phyloP scores from a whole-genome alignment of 2,113 vertebrate genomes.

The Acanthisitta chloris region DNA sequence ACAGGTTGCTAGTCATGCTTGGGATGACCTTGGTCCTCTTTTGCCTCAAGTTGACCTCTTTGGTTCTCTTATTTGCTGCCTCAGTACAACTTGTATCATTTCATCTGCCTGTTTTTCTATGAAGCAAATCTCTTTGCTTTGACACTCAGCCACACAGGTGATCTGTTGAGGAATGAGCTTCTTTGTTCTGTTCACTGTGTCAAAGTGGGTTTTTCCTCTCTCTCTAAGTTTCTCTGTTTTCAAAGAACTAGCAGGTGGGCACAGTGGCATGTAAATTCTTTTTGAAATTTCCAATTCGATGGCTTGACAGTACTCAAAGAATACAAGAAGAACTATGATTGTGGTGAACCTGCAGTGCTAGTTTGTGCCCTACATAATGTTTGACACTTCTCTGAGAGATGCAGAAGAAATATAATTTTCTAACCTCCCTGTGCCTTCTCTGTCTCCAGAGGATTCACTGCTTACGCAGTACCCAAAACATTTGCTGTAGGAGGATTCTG shows the following conservation, averaged over 20 bases:
- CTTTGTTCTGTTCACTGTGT: neutral
- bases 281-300: neutral
- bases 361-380: neutral
- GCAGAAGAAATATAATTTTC: neutral
- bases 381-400: neutral
- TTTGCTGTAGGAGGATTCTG: neutral
- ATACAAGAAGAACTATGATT: neutral
- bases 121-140: neutral
- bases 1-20: neutral
- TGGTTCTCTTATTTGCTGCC: neutral
- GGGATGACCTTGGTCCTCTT: rapidly evolving
- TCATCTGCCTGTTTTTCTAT: neutral
- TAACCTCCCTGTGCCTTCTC: neutral
- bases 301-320: neutral
- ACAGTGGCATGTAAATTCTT: neutral
- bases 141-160: neutral
- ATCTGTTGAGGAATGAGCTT: neutral
- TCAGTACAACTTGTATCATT: neutral
- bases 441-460: neutral
- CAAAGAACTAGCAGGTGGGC: neutral
- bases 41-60: neutral
- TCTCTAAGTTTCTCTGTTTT: neutral
- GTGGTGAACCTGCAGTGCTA: neutral
- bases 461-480: neutral
- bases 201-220: rapidly evolving